Evolutionary conservation across 2,113 vertebrate species (phyloP).

Genomic region (Notechis scutatus): DNA sequence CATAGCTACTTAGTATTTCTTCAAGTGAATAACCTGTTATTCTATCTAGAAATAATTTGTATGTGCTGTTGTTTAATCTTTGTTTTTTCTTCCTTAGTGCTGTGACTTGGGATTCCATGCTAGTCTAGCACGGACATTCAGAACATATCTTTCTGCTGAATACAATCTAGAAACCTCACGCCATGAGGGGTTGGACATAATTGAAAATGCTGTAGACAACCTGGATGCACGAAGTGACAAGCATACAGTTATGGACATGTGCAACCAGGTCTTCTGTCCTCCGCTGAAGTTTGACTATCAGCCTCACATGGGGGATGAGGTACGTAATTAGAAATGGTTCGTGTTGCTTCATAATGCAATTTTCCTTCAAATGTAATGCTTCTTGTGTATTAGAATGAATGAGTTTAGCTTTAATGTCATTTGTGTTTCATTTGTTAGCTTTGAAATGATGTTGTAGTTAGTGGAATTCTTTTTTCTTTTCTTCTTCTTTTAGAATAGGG

Average conservation of each 20-base stretch:
- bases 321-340: slow-evolving; percentile 38
- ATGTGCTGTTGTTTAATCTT: neutral
- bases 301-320: slow-evolving; percentile 99
- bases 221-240: slow-evolving; percentile 96
- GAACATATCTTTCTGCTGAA: slow-evolving; percentile 95
- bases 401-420: neutral
- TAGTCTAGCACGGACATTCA: slow-evolving; percentile 90
- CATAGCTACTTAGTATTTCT: neutral
- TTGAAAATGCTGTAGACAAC: slow-evolving; percentile 94
- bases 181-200: slow-evolving; percentile 92
- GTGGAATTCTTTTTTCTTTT: neutral
- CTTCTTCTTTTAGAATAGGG: neutral
- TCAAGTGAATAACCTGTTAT: neutral
- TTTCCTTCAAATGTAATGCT: neutral
- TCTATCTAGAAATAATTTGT: neutral
- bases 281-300: slow-evolving; percentile 97
- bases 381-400: neutral
- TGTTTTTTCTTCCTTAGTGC: slow-evolving; percentile 73
- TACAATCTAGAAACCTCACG: slow-evolving; percentile 97
- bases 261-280: slow-evolving; percentile 98
- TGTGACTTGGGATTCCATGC: slow-evolving; percentile 95
- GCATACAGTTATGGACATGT: slow-evolving; percentile 98
- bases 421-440: slow-evolving; percentile 30
- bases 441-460: slow-evolving; percentile 4
- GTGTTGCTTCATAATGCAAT: neutral